Evolutionary conservation across 2,113 vertebrate genomes (phyloP).

Genomic region (Actenoides lindsayi): DNA sequence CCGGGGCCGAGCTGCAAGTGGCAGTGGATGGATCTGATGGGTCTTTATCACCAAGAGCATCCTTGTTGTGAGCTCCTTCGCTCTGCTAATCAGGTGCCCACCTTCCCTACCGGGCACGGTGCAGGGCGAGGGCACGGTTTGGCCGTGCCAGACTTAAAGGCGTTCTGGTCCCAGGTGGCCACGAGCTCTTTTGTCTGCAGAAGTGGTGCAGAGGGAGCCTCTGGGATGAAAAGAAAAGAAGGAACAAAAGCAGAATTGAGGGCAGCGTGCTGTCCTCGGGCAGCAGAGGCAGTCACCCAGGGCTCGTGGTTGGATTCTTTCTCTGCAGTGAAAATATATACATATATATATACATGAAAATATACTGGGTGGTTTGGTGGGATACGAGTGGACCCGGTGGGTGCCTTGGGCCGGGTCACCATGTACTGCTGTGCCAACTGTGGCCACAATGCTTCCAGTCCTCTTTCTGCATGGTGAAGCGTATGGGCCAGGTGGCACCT

Average conservation of each 20-base stretch:
- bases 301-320: background rate
- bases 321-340: background rate
- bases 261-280: conserved; percentile 14
- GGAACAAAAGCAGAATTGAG: background rate
- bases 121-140: accelerated
- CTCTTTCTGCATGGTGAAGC: accelerated
- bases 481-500: accelerated
- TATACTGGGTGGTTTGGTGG: background rate
- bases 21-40: accelerated
- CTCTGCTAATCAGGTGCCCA: background rate
- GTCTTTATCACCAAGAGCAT: background rate
- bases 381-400: accelerated
- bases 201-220: background rate
- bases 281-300: background rate
- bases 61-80: accelerated
- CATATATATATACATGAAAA: too few species aligned
- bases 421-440: accelerated
- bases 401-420: background rate
- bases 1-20: accelerated
- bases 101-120: background rate
- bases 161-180: background rate
- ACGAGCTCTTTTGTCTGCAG: background rate
- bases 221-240: background rate
- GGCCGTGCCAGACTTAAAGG: background rate
- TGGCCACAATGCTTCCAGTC: background rate